A percentile compares a stretch with the other conserved stretches of the same genome.
Conservation (phyloP, 2,888 invertebrate species). For the Coremacera marginata region DNA sequence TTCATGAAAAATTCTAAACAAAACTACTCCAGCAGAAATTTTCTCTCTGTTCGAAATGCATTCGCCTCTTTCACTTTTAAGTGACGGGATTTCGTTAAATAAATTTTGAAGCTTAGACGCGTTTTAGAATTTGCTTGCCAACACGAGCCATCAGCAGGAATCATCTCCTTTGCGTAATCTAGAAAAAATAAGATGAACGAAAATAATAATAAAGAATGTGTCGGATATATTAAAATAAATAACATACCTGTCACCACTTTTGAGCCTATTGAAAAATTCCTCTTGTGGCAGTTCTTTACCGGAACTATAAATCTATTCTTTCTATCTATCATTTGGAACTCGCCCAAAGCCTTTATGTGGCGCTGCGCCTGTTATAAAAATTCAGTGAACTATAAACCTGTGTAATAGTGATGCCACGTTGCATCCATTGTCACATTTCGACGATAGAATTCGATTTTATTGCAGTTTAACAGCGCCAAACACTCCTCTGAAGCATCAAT, state of each 20-base stretch:
- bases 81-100: conserved; percentile 59
- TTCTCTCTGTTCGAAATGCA: conserved; percentile 17
- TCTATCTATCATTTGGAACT: too few species aligned
- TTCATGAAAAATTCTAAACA: neutral
- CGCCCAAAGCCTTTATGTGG: too few species aligned
- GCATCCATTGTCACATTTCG: too few species aligned
- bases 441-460: too few species aligned
- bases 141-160: too few species aligned
- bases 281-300: conserved; percentile 66
- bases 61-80: conserved; percentile 56
- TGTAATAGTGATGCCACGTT: too few species aligned
- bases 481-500: too few species aligned
- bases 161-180: conserved; percentile 84
- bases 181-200: conserved; percentile 39
- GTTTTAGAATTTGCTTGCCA: conserved; percentile 88
- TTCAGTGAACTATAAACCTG: too few species aligned
- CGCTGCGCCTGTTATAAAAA: too few species aligned
- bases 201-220: neutral
- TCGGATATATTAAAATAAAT: neutral
- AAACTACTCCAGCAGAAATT: neutral
- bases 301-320: too few species aligned
- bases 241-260: conserved; percentile 72
- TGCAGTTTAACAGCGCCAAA: too few species aligned
- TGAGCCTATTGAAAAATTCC: conserved; percentile 72
- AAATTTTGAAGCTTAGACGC: conserved; percentile 76